These are phyloP conservation scores for Petrophora chlorosata DNA, from an alignment of 2,888 invertebrate genomes.

Conservation along the genomic window DNA sequence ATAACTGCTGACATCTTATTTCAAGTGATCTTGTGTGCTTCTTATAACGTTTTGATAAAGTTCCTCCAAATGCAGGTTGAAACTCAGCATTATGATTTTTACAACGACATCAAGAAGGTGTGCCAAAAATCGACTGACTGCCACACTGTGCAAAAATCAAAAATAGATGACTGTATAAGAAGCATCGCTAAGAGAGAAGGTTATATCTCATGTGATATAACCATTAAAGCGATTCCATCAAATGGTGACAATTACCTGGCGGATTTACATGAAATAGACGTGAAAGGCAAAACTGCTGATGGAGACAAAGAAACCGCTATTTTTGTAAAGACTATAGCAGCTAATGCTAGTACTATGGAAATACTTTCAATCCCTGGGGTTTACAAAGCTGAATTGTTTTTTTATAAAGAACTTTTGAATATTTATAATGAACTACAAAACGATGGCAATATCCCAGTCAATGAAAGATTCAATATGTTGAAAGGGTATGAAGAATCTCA, in stretches of 20 bases:
- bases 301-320: conserved; percentile 51
- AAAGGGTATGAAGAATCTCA: conserved; percentile 50
- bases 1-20: not conserved
- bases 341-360: conserved; percentile 31
- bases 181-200: conserved; percentile 39
- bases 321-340: conserved; percentile 52
- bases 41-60: not conserved
- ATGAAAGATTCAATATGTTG: conserved; percentile 49
- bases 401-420: conserved; percentile 52
- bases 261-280: conserved; percentile 47
- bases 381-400: conserved; percentile 47
- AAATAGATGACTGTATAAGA: conserved; percentile 35
- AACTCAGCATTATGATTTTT: conserved; percentile 12
- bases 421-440: conserved; percentile 52
- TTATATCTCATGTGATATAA: conserved; percentile 39
- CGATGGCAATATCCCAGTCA: conserved; percentile 45
- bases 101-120: conserved; percentile 1
- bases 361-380: conserved; percentile 37
- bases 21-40: no score
- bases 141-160: conserved; percentile 4
- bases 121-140: no score
- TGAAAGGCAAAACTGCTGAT: conserved; percentile 49
- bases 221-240: conserved; percentile 38
- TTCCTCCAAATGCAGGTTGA: conserved; percentile 18
- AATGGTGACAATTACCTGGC: conserved; percentile 58